These are phyloP conservation scores for Myripristis murdjan DNA, from an alignment of 2,797 vertebrate genomes.

Conservation along the genomic window DNA sequence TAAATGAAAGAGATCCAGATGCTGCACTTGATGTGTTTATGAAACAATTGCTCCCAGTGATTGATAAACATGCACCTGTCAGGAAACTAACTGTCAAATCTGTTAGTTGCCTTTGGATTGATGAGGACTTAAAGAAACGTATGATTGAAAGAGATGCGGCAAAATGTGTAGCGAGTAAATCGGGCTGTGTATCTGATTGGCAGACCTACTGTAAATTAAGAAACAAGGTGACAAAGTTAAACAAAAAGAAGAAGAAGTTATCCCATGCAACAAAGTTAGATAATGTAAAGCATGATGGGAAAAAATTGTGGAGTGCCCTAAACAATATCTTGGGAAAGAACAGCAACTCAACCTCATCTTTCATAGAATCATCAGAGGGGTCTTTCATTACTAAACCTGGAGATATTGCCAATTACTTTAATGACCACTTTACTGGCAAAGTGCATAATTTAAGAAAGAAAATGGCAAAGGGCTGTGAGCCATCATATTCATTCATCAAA, in stretches of 20 bases:
- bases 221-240: constrained; percentile 14
- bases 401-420: constrained; percentile 18
- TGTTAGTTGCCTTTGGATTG: background rate
- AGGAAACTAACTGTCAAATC: no score
- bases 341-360: background rate
- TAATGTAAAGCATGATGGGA: background rate
- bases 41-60: no score
- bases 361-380: constrained; percentile 8
- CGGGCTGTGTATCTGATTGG: constrained; percentile 13
- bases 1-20: no score
- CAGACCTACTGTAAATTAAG: constrained; percentile 4
- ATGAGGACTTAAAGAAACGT: constrained; percentile 7
- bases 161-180: constrained; percentile 9
- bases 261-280: background rate
- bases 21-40: no score
- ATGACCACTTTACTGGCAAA: constrained; percentile 10
- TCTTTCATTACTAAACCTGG: constrained; percentile 13
- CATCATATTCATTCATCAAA: background rate
- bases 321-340: background rate
- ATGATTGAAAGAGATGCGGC: background rate
- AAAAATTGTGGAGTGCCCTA: constrained; percentile 1
- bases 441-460: constrained; percentile 12
- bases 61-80: no score
- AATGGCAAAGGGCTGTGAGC: background rate
- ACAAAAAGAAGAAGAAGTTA: constrained; percentile 5